Percentiles rank a stretch among this genome's conserved stretches.
phyloP scores from a whole-genome alignment of 2,113 vertebrate genomes.

The Microtus richardsoni region DNA sequence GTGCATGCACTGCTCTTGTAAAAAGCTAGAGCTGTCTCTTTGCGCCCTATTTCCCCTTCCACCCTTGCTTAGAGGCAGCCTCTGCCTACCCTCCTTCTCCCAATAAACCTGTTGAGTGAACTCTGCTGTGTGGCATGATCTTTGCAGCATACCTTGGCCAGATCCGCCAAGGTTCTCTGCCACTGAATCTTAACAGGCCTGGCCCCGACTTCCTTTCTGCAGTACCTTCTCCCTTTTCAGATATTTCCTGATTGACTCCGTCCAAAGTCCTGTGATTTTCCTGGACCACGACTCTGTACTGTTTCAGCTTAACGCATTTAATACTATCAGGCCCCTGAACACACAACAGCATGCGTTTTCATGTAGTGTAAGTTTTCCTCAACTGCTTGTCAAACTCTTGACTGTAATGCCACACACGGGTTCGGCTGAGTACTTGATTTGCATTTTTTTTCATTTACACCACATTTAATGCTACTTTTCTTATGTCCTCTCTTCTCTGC shows the following conservation, averaged over 20 bases:
- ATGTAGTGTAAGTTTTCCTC: not conserved
- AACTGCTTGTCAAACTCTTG: not conserved
- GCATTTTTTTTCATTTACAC: not conserved
- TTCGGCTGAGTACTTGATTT: not conserved
- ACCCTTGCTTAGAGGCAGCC: not conserved
- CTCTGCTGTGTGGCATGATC: not conserved
- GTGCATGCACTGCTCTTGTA: not conserved
- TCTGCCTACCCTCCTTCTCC: not conserved
- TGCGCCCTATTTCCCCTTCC: not conserved
- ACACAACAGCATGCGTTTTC: not conserved
- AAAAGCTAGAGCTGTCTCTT: not conserved
- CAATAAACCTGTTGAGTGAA: not conserved
- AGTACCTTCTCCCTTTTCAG: not conserved
- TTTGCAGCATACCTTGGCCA: not conserved
- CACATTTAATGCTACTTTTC: not conserved
- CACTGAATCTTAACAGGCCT: not conserved
- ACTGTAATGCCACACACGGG: not conserved
- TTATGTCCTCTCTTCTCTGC: not conserved
- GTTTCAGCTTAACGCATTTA: not conserved
- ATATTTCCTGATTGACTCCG: not conserved
- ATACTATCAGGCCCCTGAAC: not conserved
- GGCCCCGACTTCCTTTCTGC: not conserved
- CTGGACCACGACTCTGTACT: not conserved
- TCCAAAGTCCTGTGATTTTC: not conserved
- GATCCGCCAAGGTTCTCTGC: not conserved